Conservation (phyloP, 2,888 invertebrate species). For the Ennomos quercinarius region DNA sequence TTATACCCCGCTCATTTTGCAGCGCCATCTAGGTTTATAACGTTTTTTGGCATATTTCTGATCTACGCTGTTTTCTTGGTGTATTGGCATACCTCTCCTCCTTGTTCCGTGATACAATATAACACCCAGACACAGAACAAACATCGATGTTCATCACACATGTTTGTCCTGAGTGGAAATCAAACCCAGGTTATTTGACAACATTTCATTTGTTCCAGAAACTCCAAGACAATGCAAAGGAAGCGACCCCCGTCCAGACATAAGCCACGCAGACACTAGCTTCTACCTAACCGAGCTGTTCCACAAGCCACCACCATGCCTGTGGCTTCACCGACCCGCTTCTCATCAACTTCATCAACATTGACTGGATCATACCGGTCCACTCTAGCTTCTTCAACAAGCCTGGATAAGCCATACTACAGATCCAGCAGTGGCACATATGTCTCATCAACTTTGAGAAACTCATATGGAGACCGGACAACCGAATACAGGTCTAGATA, state of each 20-base stretch:
- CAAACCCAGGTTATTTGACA: too few species aligned
- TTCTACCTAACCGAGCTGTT: not conserved
- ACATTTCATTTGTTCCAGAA: slow-evolving; percentile 60
- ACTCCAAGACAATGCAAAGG: slow-evolving; percentile 64
- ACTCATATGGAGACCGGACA: slow-evolving; percentile 65
- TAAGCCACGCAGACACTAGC: slow-evolving; percentile 50
- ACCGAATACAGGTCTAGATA: slow-evolving; percentile 73
- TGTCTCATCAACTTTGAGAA: slow-evolving; percentile 65
- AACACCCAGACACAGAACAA: too few species aligned
- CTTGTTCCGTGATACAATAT: too few species aligned
- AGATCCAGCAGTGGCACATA: slow-evolving; percentile 75
- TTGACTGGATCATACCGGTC: slow-evolving; percentile 81
- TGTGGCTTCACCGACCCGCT: slow-evolving; percentile 85
- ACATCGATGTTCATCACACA: too few species aligned
- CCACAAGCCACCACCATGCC: slow-evolving; percentile 74
- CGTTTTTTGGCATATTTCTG: too few species aligned
- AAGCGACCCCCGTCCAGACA: slow-evolving; percentile 70
- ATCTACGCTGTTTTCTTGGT: too few species aligned
- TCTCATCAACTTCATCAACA: slow-evolving; percentile 70
- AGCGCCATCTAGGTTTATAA: too few species aligned
- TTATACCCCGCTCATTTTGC: too few species aligned
- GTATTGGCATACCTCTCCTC: too few species aligned
- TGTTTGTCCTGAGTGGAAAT: too few species aligned
- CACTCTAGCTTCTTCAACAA: slow-evolving; percentile 74
- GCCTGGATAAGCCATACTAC: slow-evolving; percentile 84